Percentiles rank a stretch among this genome's conserved stretches.
These are phyloP conservation scores for Melanotaenia parkinsoni DNA, from an alignment of 2,797 vertebrate genomes.

Conservation along the genomic window DNA sequence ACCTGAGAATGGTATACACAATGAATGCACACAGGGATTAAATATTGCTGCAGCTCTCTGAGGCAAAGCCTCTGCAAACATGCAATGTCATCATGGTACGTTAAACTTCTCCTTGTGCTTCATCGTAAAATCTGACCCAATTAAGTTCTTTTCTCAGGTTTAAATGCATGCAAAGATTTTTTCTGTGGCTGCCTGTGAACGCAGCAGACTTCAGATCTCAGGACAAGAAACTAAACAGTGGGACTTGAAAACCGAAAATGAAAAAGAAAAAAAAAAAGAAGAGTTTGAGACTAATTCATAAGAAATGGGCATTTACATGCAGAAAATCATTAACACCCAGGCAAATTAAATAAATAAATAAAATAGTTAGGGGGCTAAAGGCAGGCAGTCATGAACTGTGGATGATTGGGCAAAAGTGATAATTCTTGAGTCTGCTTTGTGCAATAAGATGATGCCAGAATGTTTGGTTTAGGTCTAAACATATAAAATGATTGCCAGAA, in stretches of 20 bases:
- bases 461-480: too few species aligned
- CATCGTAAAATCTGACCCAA: not conserved
- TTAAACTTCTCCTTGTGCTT: not conserved
- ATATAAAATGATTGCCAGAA: too few species aligned
- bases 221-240: not conserved
- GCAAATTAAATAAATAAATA: not conserved
- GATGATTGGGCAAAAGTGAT: not conserved
- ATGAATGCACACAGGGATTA: not conserved
- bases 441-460: too few species aligned
- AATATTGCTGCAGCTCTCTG: not conserved
- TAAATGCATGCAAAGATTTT: not conserved
- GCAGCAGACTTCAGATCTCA: not conserved
- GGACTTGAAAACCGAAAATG: not conserved
- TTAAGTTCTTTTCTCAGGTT: not conserved
- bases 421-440: not conserved
- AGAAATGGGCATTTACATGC: not conserved
- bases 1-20: slow-evolving; percentile 73
- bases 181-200: not conserved
- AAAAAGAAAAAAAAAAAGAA: not conserved
- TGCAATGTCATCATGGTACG: too few species aligned
- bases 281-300: not conserved
- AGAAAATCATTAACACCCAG: not conserved
- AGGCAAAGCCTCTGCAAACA: too few species aligned
- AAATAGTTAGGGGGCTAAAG: too few species aligned
- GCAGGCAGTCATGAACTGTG: not conserved